A percentile compares a stretch with the other conserved stretches of the same genome.
phyloP scores from a whole-genome alignment of 53 echinoderm and acorn worm genomes.

The Mesocentrotus franciscanus region DNA sequence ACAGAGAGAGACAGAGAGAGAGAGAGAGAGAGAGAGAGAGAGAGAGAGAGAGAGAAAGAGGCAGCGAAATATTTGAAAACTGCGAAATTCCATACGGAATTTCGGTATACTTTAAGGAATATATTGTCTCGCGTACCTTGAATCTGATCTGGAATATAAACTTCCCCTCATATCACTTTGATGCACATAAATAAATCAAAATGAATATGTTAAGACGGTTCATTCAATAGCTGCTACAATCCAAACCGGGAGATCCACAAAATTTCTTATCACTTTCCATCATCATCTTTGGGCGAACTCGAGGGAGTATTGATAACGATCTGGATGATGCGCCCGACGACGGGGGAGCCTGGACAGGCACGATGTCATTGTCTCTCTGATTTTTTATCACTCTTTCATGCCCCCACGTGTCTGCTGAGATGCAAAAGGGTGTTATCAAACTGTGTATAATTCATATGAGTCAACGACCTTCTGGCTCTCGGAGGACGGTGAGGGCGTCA shows the following conservation, averaged over 20 bases:
- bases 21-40: too few species aligned
- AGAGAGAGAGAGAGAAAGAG: too few species aligned
- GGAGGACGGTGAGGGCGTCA: not conserved
- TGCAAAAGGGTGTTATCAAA: too few species aligned
- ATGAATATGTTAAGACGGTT: not conserved
- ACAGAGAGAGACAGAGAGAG: too few species aligned
- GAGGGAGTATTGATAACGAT: conserved; percentile 14
- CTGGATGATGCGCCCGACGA: not conserved
- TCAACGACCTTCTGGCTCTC: too few species aligned
- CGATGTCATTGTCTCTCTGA: not conserved
- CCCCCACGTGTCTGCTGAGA: not conserved
- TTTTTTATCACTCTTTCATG: not conserved
- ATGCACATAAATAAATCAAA: not conserved
- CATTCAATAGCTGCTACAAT: not conserved
- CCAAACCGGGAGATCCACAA: not conserved
- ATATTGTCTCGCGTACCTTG: too few species aligned
- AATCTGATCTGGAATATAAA: too few species aligned
- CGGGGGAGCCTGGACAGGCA: not conserved
- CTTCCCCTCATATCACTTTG: too few species aligned
- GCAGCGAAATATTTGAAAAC: not conserved
- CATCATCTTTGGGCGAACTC: conserved; percentile 11
- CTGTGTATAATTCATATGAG: too few species aligned
- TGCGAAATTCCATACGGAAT: too few species aligned
- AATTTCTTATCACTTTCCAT: not conserved
- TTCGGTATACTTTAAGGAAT: too few species aligned